Evolutionary conservation across 2,888 invertebrate genomes (phyloP).

Genomic region (Cerastis leucographa): DNA sequence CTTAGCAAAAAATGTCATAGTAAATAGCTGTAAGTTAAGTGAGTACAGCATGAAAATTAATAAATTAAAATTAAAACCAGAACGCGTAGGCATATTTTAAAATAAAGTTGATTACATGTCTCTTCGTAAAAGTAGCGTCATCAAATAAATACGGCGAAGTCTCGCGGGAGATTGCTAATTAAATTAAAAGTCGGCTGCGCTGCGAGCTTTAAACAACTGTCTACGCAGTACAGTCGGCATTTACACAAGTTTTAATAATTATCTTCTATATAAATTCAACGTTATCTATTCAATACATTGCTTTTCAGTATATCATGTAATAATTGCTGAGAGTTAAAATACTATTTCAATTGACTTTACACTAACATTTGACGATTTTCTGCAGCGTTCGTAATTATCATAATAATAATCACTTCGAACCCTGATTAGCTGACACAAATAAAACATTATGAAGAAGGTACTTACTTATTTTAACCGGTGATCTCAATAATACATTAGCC

Average conservation of each 20-base stretch:
- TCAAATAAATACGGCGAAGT: slow-evolving; percentile 3
- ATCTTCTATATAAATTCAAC: not conserved
- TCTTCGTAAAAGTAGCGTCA: slow-evolving; percentile 13
- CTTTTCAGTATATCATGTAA: not conserved
- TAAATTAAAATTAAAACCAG: not conserved
- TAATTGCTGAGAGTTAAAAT: not conserved
- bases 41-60: not conserved
- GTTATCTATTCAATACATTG: not conserved
- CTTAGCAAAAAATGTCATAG: not conserved
- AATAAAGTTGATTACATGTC: slow-evolving; percentile 26
- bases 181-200: slow-evolving; percentile 20
- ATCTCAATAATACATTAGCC: too few relatives aligned
- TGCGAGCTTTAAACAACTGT: not conserved
- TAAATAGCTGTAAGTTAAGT: not conserved
- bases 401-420: too few relatives aligned
- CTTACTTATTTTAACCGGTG: too few relatives aligned
- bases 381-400: too few relatives aligned
- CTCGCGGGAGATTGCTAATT: slow-evolving; percentile 35
- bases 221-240: not conserved
- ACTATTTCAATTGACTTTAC: not conserved
- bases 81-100: not conserved
- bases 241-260: not conserved
- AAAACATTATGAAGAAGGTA: too few relatives aligned
- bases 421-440: too few relatives aligned
- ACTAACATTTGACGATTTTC: too few relatives aligned